A percentile compares a stretch with the other conserved stretches of the same genome.
These are phyloP conservation scores for Butorides virescens DNA, from an alignment of 2,113 vertebrate genomes.

Conservation along the genomic window DNA sequence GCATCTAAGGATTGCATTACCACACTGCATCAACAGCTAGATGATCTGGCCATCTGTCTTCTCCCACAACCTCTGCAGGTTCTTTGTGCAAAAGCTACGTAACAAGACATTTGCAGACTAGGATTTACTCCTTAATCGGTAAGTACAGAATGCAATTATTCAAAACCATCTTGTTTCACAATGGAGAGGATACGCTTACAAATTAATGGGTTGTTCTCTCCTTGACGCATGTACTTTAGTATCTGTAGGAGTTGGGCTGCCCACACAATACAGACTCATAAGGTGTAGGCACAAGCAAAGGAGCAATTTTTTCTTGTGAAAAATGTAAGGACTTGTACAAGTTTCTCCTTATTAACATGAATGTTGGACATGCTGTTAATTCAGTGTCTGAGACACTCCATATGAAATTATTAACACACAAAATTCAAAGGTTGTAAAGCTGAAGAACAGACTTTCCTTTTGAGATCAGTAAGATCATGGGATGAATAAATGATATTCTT, in stretches of 20 bases:
- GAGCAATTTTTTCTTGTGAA: background rate
- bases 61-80: background rate
- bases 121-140: background rate
- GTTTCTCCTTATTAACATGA: background rate
- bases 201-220: slow-evolving; percentile 8
- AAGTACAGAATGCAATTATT: background rate
- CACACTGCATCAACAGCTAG: background rate
- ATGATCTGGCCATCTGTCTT: background rate
- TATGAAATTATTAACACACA: background rate
- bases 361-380: background rate
- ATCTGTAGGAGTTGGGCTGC: background rate
- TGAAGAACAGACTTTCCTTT: background rate
- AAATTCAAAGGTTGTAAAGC: background rate
- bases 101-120: background rate
- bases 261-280: background rate
- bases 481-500: background rate
- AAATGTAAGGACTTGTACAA: background rate
- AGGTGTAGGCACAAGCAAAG: background rate
- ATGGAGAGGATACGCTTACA: background rate
- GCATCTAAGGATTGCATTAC: background rate
- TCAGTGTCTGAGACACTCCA: background rate
- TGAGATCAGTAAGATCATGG: background rate
- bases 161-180: background rate
- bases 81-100: background rate
- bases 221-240: background rate